Conservation (phyloP, 2,113 vertebrate species). For the Thunnus thynnus region DNA sequence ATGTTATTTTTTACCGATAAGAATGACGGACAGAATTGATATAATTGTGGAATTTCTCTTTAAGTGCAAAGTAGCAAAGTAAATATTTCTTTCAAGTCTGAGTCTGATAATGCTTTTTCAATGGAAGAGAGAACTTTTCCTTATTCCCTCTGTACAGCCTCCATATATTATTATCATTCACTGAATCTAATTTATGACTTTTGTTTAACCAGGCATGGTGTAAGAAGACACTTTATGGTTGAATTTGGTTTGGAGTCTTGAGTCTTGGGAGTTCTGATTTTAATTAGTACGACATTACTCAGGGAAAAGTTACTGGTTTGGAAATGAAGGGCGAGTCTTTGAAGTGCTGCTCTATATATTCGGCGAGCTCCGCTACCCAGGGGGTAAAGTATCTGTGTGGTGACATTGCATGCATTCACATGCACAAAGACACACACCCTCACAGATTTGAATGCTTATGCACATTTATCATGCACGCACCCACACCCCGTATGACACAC, state of each 20-base stretch:
- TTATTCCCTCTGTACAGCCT: slow-evolving; percentile 17
- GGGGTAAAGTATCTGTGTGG: slow-evolving; percentile 71
- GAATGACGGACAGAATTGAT: neutral
- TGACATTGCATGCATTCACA: slow-evolving; percentile 72
- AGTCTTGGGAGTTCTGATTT: slow-evolving; percentile 60
- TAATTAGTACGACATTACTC: slow-evolving; percentile 77
- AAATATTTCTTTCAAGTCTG: slow-evolving; percentile 18
- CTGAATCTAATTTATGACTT: slow-evolving; percentile 71
- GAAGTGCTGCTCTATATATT: slow-evolving; percentile 82
- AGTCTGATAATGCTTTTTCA: slow-evolving; percentile 27
- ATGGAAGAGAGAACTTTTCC: slow-evolving; percentile 42
- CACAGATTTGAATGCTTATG: slow-evolving; percentile 33
- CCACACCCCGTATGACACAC: slow-evolving; percentile 31
- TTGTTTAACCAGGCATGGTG: slow-evolving; percentile 60
- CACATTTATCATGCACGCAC: slow-evolving; percentile 39
- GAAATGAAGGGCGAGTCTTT: slow-evolving; percentile 84
- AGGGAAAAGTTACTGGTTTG: slow-evolving; percentile 79
- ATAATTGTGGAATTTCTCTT: neutral
- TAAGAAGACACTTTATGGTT: slow-evolving; percentile 60
- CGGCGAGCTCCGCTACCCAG: slow-evolving; percentile 68
- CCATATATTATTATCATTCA: slow-evolving; percentile 61
- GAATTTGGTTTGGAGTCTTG: slow-evolving; percentile 60
- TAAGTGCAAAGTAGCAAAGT: slow-evolving; percentile 23
- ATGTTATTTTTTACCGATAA: neutral
- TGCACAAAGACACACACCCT: slow-evolving; percentile 41